A percentile compares a stretch with the other conserved stretches of the same genome.
phyloP scores from a whole-genome alignment of 2,113 vertebrate species.

The Drymodes brunneopygia region DNA sequence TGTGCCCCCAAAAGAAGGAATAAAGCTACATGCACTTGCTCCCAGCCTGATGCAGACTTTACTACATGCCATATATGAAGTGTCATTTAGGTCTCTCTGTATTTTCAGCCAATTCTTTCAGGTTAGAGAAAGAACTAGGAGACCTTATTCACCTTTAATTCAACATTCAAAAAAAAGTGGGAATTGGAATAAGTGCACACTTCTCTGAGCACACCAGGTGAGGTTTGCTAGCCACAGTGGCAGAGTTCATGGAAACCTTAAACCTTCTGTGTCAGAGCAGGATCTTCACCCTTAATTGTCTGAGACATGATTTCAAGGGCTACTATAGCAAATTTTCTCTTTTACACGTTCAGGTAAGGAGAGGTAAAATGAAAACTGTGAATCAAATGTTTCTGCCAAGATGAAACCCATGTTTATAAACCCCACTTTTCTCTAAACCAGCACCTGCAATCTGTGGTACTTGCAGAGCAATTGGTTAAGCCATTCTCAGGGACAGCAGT shows the following conservation, averaged over 20 bases:
- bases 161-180: neutral
- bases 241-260: neutral
- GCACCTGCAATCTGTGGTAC: neutral
- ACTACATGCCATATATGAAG: neutral
- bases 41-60: neutral
- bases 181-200: rapidly evolving
- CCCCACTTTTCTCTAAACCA: neutral
- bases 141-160: neutral
- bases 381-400: neutral
- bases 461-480: neutral
- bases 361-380: neutral
- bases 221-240: neutral
- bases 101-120: neutral
- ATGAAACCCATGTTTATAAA: neutral
- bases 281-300: neutral
- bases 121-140: neutral
- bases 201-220: neutral
- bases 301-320: neutral
- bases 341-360: neutral
- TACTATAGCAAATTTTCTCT: neutral
- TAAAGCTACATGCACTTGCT: neutral
- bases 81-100: neutral
- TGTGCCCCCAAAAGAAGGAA: neutral
- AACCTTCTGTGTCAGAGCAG: neutral
- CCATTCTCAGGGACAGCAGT: neutral